Evolutionary conservation across 2,113 vertebrate genomes (phyloP).

Genomic region (Connochaetes taurinus): DNA sequence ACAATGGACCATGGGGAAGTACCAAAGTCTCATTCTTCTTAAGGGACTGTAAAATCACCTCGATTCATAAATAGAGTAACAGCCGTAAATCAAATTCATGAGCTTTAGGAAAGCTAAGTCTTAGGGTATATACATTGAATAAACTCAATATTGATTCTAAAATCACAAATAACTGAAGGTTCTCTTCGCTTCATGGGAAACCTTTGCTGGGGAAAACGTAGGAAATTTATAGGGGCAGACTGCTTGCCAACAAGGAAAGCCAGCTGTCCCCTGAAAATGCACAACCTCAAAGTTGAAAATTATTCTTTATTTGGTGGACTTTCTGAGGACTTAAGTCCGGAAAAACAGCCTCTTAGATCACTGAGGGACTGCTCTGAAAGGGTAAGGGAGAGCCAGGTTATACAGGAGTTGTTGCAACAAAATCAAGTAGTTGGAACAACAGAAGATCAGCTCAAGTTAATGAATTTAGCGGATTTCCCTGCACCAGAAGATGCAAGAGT

Average conservation of each 20-base stretch:
- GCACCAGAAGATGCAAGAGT: neutral
- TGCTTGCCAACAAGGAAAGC: neutral
- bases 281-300: neutral
- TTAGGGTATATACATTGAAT: neutral
- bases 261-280: neutral
- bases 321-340: neutral
- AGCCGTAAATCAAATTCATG: rapidly evolving
- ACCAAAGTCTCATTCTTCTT: neutral
- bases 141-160: neutral
- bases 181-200: neutral
- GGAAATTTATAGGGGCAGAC: rapidly evolving
- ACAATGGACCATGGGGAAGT: rapidly evolving
- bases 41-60: neutral
- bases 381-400: neutral
- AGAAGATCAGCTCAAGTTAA: neutral
- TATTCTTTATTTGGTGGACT: neutral
- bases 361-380: neutral
- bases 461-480: neutral
- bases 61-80: neutral
- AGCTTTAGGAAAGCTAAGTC: neutral
- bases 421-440: neutral
- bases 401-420: neutral
- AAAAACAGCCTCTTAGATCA: neutral
- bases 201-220: rapidly evolving
- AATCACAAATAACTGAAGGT: neutral